Evolutionary conservation across 2,113 vertebrate species (phyloP), one percentile per base, ranked within the genome.

Genomic region (Chroicocephalus ridibundus): DNA sequence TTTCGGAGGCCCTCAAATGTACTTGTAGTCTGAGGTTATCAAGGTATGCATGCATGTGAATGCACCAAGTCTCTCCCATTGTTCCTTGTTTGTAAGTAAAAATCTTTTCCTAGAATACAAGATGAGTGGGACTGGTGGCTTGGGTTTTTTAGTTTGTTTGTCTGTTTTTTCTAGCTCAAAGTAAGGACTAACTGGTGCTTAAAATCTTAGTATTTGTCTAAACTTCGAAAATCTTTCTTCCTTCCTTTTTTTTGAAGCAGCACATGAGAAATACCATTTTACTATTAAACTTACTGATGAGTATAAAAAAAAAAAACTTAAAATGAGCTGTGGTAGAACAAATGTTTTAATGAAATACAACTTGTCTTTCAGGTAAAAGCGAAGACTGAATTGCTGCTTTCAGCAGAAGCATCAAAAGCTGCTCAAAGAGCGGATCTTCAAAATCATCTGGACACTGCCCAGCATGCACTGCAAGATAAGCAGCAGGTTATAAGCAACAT

Each of bases 381-480:
- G 82, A 99, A 99, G 97, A 99, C 99, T 9, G 99, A 99, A 97
- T 97, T 99, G 97, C 83, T 99, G 34, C 97, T 99, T 24, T 99
- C 99, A 85, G 98, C 99, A 64, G 99, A 99, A 97, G 99, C 99
- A 46, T 98, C 99, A 9, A 99, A 99, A 98, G 98, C 98, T 90
- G 98, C 99, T 75, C 99, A 99, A 95, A 99, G 99, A 97, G 99
- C 99, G 0, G 99, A 99, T 96, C 98, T 99, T 84, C 99, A 99
- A 95, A 99, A 99, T 97, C 99, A 98, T 96, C 97, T 99, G 96
- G 99, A 99, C 95, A 99, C 99, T 15, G 98, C 99, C 62, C 99
- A 99, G 83, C 98, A 99, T 96, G 99, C 99, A 21, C 89, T 99
- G 82, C 99, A 99, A 97, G 99, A 99, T 96, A 99, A 99, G 88